A percentile compares a stretch with the other conserved stretches of the same genome.
phyloP scores from a whole-genome alignment of 2,797 vertebrate species.

The Pristis pectinata region DNA sequence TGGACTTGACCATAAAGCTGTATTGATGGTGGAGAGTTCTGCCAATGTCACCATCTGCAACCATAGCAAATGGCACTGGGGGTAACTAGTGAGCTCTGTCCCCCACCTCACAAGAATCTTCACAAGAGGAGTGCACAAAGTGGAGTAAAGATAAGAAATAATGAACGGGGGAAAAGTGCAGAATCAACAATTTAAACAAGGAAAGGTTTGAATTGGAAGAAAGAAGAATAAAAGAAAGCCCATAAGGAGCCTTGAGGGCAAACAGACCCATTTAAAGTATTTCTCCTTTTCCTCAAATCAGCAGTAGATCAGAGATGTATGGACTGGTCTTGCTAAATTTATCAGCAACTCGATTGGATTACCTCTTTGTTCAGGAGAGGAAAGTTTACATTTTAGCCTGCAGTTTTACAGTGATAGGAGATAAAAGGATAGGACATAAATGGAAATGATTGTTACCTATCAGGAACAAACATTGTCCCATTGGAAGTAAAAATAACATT shows the following conservation, averaged over 20 bases:
- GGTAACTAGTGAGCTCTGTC: not conserved
- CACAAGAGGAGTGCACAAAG: not conserved
- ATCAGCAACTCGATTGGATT: not conserved
- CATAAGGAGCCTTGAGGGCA: not conserved
- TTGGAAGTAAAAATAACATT: conserved; percentile 10
- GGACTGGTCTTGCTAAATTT: not conserved
- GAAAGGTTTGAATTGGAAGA: not conserved
- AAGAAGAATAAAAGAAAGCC: not conserved
- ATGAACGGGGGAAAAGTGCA: not conserved
- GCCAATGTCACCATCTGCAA: not conserved
- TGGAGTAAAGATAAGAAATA: not conserved
- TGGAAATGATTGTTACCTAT: not conserved
- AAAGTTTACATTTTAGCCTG: not conserved
- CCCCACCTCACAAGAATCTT: not conserved
- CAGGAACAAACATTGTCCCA: not conserved
- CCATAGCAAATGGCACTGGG: not conserved
- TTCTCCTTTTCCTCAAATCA: not conserved
- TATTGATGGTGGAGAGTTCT: not conserved
- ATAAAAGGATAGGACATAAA: conserved; percentile 1
- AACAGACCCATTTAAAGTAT: not conserved
- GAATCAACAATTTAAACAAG: not conserved
- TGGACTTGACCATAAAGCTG: not conserved
- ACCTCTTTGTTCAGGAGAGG: not conserved
- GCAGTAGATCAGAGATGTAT: not conserved
- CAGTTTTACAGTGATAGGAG: not conserved